phyloP scores from a whole-genome alignment of 2,888 invertebrate species.

The Leuctra nigra region DNA sequence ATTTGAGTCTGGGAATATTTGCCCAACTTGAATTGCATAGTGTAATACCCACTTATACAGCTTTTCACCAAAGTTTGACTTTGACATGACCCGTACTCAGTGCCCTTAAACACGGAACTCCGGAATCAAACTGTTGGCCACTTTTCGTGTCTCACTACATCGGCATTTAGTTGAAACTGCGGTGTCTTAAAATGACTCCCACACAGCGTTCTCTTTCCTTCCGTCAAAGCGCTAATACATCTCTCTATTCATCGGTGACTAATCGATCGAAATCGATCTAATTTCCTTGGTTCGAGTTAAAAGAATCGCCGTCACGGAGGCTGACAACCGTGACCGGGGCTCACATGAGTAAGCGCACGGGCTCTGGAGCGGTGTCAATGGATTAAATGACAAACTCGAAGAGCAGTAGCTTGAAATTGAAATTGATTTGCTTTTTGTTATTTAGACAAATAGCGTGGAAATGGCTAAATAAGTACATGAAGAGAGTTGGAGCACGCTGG shows the following conservation, averaged over 20 bases:
- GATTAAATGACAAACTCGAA: not conserved
- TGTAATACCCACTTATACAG: too few relatives aligned
- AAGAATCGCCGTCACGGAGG: not conserved
- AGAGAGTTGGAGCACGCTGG: not conserved
- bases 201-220: not conserved
- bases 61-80: too few relatives aligned
- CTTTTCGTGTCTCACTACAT: too few relatives aligned
- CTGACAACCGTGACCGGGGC: slow-evolving; percentile 14
- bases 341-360: not conserved
- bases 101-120: too few relatives aligned
- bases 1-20: too few relatives aligned
- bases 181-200: too few relatives aligned
- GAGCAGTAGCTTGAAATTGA: slow-evolving; percentile 9
- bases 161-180: too few relatives aligned
- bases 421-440: slow-evolving; percentile 7
- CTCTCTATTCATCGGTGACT: slow-evolving; percentile 10
- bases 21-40: too few relatives aligned
- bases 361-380: not conserved
- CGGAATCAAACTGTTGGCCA: too few relatives aligned
- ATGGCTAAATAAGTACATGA: not conserved
- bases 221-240: not conserved
- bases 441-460: not conserved
- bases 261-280: slow-evolving; percentile 4
- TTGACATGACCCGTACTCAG: too few relatives aligned
- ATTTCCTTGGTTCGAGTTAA: not conserved